Evolutionary conservation across 2,888 invertebrate species (phyloP).

Genomic region (Eristalinus aeneus): DNA sequence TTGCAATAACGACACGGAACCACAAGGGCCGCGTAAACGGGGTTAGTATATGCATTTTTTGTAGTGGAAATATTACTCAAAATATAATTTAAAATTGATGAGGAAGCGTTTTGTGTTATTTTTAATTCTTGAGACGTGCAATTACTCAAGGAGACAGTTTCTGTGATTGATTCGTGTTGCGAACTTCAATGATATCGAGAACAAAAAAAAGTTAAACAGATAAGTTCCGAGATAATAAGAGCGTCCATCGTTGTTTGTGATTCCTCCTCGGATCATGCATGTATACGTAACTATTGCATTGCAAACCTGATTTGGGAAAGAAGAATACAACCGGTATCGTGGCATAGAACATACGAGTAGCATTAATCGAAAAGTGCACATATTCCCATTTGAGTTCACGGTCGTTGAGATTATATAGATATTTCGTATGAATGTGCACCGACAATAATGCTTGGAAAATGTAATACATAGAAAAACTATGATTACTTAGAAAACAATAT

Average conservation of each 20-base stretch:
- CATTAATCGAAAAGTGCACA: constrained; percentile 29
- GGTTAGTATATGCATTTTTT: constrained; percentile 50
- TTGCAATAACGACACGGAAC: constrained; percentile 63
- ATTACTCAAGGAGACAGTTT: not conserved
- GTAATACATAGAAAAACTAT: not conserved
- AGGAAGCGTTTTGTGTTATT: no score
- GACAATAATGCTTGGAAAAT: not conserved
- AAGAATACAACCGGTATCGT: constrained; percentile 4
- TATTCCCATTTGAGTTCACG: constrained; percentile 11
- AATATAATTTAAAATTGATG: not conserved
- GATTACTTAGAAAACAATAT: not conserved
- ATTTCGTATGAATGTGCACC: no score
- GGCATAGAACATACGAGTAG: constrained; percentile 12
- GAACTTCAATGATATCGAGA: not conserved
- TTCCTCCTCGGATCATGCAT: not conserved
- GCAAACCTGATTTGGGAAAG: constrained; percentile 1
- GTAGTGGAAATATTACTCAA: not conserved
- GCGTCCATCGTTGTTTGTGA: not conserved
- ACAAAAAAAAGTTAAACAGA: not conserved
- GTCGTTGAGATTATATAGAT: not conserved
- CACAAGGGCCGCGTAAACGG: constrained; percentile 70
- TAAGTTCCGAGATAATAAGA: not conserved
- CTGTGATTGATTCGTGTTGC: not conserved
- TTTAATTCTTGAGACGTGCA: not conserved
- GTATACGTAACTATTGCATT: not conserved